Percentiles rank a stretch among this genome's conserved stretches.
Evolutionary conservation across 2,113 vertebrate genomes (phyloP).

Genomic region (Leucoraja erinaceus): DNA sequence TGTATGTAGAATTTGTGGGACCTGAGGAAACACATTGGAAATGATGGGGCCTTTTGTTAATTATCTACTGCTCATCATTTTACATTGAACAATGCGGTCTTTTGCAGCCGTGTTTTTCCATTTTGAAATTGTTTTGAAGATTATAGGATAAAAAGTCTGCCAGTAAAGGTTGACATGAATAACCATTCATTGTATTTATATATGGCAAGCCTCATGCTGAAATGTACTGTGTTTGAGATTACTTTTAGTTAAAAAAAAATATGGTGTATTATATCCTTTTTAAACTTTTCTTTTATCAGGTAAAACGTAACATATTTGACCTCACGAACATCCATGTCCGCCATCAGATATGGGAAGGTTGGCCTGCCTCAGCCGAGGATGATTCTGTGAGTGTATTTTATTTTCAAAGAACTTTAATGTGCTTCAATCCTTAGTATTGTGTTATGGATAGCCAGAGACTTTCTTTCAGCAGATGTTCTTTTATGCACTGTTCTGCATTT

Average conservation of each 20-base stretch:
- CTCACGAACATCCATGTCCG: slow-evolving; percentile 96
- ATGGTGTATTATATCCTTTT: not conserved
- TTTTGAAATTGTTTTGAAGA: not conserved
- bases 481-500: slow-evolving; percentile 21
- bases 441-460: not conserved
- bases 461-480: slow-evolving; percentile 33
- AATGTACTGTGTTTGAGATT: not conserved
- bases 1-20: not conserved
- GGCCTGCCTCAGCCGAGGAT: slow-evolving; percentile 81
- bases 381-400: slow-evolving; percentile 73
- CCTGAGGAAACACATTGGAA: not conserved
- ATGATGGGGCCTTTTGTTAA: not conserved
- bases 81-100: not conserved
- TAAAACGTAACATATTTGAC: slow-evolving; percentile 92
- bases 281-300: slow-evolving; percentile 56
- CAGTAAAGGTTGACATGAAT: not conserved
- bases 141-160: not conserved
- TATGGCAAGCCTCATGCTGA: not conserved
- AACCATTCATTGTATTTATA: not conserved
- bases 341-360: slow-evolving; percentile 94
- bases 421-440: slow-evolving; percentile 24
- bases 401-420: slow-evolving; percentile 17
- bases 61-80: not conserved
- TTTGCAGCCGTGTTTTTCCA: not conserved
- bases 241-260: not conserved